phyloP scores from a whole-genome alignment of 2,888 invertebrate species.

The Leucophenga montana region DNA sequence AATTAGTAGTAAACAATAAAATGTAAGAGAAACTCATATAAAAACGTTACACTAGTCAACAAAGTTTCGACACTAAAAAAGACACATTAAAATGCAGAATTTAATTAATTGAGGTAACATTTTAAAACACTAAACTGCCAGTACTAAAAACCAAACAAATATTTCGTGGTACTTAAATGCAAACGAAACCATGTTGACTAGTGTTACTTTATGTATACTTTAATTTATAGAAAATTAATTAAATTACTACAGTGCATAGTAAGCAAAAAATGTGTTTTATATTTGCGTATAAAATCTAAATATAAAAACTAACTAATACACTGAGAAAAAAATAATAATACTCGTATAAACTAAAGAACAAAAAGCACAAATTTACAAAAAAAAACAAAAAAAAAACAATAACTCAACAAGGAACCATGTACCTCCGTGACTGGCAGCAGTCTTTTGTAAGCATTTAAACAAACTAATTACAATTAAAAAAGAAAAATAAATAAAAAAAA shows the following conservation, averaged over 20 bases:
- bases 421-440: conserved; percentile 68
- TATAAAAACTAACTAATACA: conserved; percentile 21
- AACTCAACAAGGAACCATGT: conserved; percentile 66
- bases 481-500: conserved; percentile 20
- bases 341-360: not conserved
- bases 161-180: too few relatives aligned
- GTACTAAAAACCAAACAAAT: too few relatives aligned
- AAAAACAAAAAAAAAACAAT: too few relatives aligned
- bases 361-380: conserved; percentile 38
- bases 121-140: too few relatives aligned
- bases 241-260: not conserved
- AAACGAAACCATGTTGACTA: too few relatives aligned
- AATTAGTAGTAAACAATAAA: conserved; percentile 56
- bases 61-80: not conserved
- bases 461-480: conserved; percentile 36
- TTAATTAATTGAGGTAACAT: too few relatives aligned
- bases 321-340: not conserved
- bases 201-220: too few relatives aligned
- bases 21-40: conserved; percentile 27
- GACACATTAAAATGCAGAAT: not conserved
- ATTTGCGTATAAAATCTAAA: conserved; percentile 8
- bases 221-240: not conserved
- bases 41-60: conserved; percentile 25
- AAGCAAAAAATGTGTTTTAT: not conserved
- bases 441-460: conserved; percentile 32